Percentiles rank a stretch among this genome's conserved stretches.
Evolutionary conservation across 2,888 invertebrate species (phyloP).

Genomic region (Thecocarcelia acutangulata): DNA sequence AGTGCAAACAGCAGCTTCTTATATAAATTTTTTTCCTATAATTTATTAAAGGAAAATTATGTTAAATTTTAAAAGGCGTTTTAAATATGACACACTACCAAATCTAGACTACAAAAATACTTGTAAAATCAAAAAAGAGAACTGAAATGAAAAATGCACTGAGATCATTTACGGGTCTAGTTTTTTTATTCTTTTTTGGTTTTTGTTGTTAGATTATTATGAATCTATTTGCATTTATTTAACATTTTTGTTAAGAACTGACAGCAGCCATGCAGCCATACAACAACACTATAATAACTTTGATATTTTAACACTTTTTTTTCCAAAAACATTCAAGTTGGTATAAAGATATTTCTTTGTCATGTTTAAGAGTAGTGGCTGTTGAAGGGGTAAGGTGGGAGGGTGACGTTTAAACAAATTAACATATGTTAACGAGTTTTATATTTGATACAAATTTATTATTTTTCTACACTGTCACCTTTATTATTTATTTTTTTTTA

Average conservation of each 20-base stretch:
- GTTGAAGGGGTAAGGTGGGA: background rate
- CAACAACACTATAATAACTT: conserved; percentile 48
- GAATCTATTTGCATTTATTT: conserved; percentile 66
- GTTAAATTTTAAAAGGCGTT: conserved; percentile 62
- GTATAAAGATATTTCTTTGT: conserved; percentile 59
- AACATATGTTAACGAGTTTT: conserved; percentile 68
- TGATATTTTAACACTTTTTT: conserved; percentile 59
- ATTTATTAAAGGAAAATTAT: conserved; percentile 29
- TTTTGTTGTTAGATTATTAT: conserved; percentile 41
- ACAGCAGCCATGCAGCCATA: conserved; percentile 58
- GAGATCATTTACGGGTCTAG: conserved; percentile 42
- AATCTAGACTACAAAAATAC: conserved; percentile 43
- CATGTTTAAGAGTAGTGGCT: background rate
- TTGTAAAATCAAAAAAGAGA: conserved; percentile 1
- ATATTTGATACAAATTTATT: conserved; percentile 45
- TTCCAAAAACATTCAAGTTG: conserved; percentile 10
- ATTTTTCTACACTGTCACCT: conserved; percentile 3
- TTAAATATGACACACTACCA: conserved; percentile 68
- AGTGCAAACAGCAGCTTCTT: conserved; percentile 51
- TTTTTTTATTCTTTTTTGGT: conserved; percentile 11
- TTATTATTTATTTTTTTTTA: too few species aligned
- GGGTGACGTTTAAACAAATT: conserved; percentile 50
- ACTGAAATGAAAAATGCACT: conserved; percentile 46
- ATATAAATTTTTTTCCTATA: background rate
- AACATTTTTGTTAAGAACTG: conserved; percentile 32